Evolutionary conservation across 1,140 invertebrate species (phyloP).

Genomic region (Bombus consobrinus): DNA sequence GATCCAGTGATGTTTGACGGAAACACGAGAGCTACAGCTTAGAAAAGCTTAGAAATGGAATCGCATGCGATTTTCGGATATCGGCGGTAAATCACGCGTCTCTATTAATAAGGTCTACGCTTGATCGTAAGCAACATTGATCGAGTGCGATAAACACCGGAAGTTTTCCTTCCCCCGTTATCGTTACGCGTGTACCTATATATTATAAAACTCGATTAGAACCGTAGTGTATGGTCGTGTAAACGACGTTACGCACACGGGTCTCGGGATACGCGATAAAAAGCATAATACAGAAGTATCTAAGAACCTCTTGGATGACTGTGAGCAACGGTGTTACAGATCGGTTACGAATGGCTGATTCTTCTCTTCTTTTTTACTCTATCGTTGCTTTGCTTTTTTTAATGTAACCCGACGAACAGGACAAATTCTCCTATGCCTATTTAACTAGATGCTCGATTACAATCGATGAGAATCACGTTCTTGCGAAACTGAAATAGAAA

Average conservation of each 20-base stretch:
- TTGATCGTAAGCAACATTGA: constrained; percentile 51
- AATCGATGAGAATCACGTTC: constrained; percentile 6
- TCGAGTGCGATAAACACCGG: constrained; percentile 45
- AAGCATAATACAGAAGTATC: constrained; percentile 4
- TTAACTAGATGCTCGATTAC: neutral
- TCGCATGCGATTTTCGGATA: neutral
- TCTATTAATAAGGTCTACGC: constrained; percentile 31
- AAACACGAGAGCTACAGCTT: constrained; percentile 10
- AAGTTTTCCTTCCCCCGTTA: neutral
- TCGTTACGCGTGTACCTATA: neutral
- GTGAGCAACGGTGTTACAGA: constrained; percentile 54
- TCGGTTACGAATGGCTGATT: neutral
- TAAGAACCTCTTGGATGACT: constrained; percentile 44
- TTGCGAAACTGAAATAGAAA: neutral
- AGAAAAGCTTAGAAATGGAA: constrained; percentile 39
- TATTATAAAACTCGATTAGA: constrained; percentile 42
- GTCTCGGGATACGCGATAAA: constrained; percentile 10
- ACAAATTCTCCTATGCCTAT: neutral
- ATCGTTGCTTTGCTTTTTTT: neutral
- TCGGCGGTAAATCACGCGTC: constrained; percentile 6
- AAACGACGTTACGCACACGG: neutral
- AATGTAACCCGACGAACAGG: neutral
- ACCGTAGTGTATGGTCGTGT: neutral
- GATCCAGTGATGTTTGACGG: neutral
- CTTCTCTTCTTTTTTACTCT: neutral